Evolutionary conservation across 2,113 vertebrate genomes (phyloP), one percentile per base, ranked within the genome.

Genomic region (Cheilinus undulatus): DNA sequence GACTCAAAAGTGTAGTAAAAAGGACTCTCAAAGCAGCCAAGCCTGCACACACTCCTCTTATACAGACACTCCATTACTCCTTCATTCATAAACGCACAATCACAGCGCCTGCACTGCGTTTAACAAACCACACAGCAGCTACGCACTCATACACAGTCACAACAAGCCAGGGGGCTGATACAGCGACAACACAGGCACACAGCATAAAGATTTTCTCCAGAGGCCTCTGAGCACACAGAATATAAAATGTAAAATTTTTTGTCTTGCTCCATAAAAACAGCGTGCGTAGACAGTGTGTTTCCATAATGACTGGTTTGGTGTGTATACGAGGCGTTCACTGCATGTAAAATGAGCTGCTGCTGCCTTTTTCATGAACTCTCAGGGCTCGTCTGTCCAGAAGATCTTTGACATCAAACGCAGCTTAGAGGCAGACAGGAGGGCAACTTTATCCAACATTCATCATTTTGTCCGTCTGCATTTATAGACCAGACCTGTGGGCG

Each of bases 281-380:
- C 69, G 80, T 78, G 75, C 67, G 81, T 78, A 77, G 50, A 53
- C 71, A 81, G 67, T 58, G 28, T 46, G 88, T 92, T 88, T 90
- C 80, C 87, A 88, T 91, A 88, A 88, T 88, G 82, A 89, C 83
- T 86, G 24, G 76, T 78, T 89, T 24, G 85, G 62, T 49, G 80
- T 79, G 76, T 75, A 73, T 84, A 77, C 59, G 82, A 69, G 70
- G 82, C 52, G 65, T 87, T 68, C 75, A 76, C 72, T 74, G 86
- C 79, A 87, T 91, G 80, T 54, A 34, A 68, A 90, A 88, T 87
- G 82, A 88, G 79, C 50, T 51, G 78, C 50, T 51, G 78, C 76
- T 80, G 73, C 73, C 68, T 88, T 75, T 84, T 84, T 80, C 54
- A 71, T 80, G 73, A 89, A 73, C 89, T 87, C 84, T 83, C 52